Conservation (phyloP, 2,888 invertebrate genomes). For the Athalia circularis region DNA sequence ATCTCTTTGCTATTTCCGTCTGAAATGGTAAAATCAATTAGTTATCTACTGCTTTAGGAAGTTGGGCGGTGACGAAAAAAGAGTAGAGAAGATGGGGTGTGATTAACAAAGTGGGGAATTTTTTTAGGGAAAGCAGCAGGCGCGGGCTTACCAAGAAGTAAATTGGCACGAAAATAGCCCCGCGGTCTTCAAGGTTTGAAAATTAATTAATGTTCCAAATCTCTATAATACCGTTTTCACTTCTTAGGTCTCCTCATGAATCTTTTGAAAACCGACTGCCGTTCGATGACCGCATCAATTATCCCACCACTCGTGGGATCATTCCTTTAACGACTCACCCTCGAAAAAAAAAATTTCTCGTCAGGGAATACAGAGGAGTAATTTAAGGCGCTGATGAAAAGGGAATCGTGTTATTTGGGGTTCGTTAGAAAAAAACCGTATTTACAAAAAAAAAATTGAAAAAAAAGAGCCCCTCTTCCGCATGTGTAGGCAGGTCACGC, state of each 20-base stretch:
- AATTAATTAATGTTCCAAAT: conserved; percentile 19
- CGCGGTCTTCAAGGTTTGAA: conserved; percentile 1
- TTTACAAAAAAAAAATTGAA: no score
- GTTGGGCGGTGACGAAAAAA: not conserved
- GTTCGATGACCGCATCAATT: no score
- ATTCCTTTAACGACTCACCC: no score
- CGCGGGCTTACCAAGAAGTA: not conserved
- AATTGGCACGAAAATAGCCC: conserved; percentile 10
- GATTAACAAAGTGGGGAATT: not conserved
- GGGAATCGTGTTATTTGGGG: no score
- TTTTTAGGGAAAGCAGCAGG: not conserved
- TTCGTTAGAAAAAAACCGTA: no score
- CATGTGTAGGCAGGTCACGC: not conserved
- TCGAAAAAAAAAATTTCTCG: no score
- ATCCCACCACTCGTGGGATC: no score
- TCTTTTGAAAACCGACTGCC: not conserved
- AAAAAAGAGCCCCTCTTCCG: not conserved
- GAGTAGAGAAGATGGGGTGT: not conserved
- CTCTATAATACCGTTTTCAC: not conserved
- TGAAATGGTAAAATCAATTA: conserved; percentile 75
- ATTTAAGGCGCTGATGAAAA: no score
- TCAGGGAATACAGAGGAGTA: no score
- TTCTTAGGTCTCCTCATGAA: not conserved
- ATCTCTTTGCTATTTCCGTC: conserved; percentile 96
- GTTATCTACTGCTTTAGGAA: conserved; percentile 4